Conservation (phyloP, 30 jellyfish, hydroid and myxozoan genomes). For the Nemopilema nomurai region DNA sequence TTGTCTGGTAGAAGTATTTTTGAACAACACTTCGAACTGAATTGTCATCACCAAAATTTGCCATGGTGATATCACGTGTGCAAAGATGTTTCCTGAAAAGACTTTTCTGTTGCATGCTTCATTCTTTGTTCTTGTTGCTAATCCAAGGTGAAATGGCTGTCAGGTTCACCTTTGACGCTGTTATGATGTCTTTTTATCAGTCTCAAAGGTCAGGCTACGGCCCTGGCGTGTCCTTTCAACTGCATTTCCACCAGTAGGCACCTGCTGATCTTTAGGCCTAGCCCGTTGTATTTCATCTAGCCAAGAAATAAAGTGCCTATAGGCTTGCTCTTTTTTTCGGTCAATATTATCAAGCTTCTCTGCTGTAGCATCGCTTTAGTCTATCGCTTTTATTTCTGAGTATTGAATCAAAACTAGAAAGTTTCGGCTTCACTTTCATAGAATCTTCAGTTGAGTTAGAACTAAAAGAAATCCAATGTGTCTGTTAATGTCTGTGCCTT, state of each 20-base stretch:
- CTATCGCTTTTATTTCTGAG: too few species aligned
- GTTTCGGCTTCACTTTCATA: too few species aligned
- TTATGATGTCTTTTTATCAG: background rate
- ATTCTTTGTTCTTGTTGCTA: background rate
- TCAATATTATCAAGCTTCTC: background rate
- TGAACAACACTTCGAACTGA: slow-evolving; percentile 23
- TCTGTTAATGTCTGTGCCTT: too few species aligned
- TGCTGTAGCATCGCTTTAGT: too few species aligned
- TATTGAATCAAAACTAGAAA: too few species aligned
- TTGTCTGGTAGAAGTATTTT: slow-evolving; percentile 52
- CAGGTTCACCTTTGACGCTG: background rate
- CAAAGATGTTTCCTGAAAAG: background rate
- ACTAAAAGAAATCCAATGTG: too few species aligned
- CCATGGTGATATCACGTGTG: slow-evolving; percentile 12
- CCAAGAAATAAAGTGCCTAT: background rate
- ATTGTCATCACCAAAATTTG: background rate
- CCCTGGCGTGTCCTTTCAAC: background rate
- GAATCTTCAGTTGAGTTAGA: too few species aligned
- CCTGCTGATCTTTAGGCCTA: slow-evolving; percentile 4
- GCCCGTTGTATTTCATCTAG: background rate
- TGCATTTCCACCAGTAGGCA: background rate
- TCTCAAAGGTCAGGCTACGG: background rate
- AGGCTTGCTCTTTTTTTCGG: background rate
- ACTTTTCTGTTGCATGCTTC: background rate
- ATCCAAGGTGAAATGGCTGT: background rate